phyloP scores from a whole-genome alignment of 1,140 invertebrate genomes.

The Atopsyche davidsoni region DNA sequence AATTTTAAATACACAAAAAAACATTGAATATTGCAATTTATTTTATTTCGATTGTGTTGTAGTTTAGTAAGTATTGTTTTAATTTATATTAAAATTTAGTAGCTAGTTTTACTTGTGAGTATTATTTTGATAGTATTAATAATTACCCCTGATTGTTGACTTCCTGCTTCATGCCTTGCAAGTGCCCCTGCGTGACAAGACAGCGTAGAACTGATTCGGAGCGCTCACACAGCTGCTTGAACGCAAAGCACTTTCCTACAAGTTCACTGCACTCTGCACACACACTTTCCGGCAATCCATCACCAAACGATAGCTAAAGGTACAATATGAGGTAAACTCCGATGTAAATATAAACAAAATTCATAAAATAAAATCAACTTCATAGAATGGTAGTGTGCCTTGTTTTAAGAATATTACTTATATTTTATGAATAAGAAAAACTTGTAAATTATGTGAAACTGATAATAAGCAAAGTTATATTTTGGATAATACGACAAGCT shows the following conservation, averaged over 20 bases:
- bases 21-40: background rate
- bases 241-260: constrained; percentile 25
- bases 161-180: constrained; percentile 22
- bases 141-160: background rate
- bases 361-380: no score
- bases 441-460: no score
- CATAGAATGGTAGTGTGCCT: no score
- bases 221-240: constrained; percentile 27
- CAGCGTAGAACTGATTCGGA: constrained; percentile 23
- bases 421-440: no score
- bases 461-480: no score
- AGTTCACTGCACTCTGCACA: constrained; percentile 23
- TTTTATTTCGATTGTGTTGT: background rate
- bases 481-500: no score
- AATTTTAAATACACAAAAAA: background rate
- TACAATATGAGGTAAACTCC: constrained; percentile 3
- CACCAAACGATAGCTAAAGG: constrained; percentile 22
- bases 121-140: background rate
- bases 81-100: no score
- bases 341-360: no score
- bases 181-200: constrained; percentile 17
- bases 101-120: no score
- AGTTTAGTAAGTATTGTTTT: background rate
- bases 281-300: constrained; percentile 25
- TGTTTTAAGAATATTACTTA: no score